Evolutionary conservation across 2,113 vertebrate genomes (phyloP), one percentile per base, ranked within the genome.

Genomic region (Syngnathoides biaculeatus): DNA sequence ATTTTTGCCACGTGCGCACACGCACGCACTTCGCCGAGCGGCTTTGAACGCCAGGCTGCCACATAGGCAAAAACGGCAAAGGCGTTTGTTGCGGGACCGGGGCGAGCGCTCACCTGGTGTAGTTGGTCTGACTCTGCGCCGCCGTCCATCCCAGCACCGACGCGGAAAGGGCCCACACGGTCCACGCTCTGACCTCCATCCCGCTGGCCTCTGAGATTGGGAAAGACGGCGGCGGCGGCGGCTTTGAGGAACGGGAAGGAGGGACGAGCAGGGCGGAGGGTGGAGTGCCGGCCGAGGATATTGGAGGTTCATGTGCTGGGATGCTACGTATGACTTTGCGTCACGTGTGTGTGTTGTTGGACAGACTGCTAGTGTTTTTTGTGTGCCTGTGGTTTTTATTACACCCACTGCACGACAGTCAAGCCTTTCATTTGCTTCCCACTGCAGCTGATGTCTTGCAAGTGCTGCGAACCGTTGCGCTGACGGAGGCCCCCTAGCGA

Each of bases 61-160:
- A 86, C 80, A 81, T 83, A 82, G 70, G 73, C 79, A 84, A 40
- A 52, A 12, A 56, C 19, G 35, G 38, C 50, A 24, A 22, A n/a
- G 11, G 39, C 58, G 67, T 40, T 4, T 24, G 38, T 39, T 10
- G 10, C 26, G 2, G 7, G 10, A 59, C 57, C 15, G 12, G 17
- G 9, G 2, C 15, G 2, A 55, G 2, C 47, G 10, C 72, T 64
- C 70, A 93, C 92, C 92, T 91, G 66, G 89, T 88, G 71, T 61
- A 77, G 78, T 92, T 91, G 65, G 67, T 82, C 68, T 84, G 78
- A 71, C 68, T 78, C 83, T 93, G 92, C 75, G 89, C 89, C 53
- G 68, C 66, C 0, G 79, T 85, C 87, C 87, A 90, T 87, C 82
- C 79, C 42, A 88, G 64, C 3, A 75, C 77, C 76, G 87, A 62